Evolutionary conservation across 2,113 vertebrate species (phyloP), one percentile per base, ranked within the genome.

Genomic region (Chitala chitala): DNA sequence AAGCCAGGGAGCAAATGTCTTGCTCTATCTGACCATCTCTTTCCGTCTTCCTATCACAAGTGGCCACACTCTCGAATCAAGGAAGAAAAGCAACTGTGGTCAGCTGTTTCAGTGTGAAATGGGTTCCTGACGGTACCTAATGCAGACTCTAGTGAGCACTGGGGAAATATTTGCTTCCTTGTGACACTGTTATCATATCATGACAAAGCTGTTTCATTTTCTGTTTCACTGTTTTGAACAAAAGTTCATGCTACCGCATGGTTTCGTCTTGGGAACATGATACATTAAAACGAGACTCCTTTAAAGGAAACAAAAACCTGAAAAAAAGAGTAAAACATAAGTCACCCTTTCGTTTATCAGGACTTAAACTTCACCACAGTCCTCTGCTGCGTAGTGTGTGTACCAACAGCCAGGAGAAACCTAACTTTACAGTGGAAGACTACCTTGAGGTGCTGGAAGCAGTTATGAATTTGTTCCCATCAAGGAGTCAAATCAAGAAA

Each of bases 1-100:
- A 77, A 66, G 74, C 73, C 78, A 59, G 79, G 13, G 66, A 29
- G 26, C 12, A 48, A 33, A 51, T 26, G 1, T 44, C 38, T 44
- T 29, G 38, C 64, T 66, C 17, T 0, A 10, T 1, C 42, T 46
- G 64, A 46, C 8, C 46, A 10, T 51, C 58, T 42, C 69, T 77
- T 77, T 66, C 63, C 65, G 33, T 61, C 42, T 29, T 68, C 46
- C 33, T 12, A 17, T 38, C 31, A n/a, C 8, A 59, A 7, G 53
- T 42, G 42, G 22, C 44, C 33, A 8, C 15, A 42, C 38, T 22
- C 20, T 3, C 36, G 22, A 42, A 22, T 15, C 2, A 29, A 48
- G 44, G 15, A 0, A 29, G 8, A 2, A 22, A 68, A 17, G 44
- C 42, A 42, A 13, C 5, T 3, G 24, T 44, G 26, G 9, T 29